Evolutionary conservation across 2,113 vertebrate genomes (phyloP).

Genomic region (Aphyosemion australe): DNA sequence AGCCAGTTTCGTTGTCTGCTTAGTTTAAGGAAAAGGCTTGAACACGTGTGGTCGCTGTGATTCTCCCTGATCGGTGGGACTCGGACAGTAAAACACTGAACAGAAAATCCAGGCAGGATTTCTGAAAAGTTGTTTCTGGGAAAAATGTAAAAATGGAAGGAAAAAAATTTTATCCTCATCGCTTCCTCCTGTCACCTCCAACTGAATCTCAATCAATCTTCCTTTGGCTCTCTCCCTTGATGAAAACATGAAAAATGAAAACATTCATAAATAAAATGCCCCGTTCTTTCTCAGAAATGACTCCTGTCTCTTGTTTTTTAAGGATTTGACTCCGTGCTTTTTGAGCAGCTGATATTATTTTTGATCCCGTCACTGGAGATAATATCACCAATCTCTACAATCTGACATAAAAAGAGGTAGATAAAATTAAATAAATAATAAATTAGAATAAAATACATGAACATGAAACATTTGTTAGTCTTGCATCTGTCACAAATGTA

Average conservation of each 20-base stretch:
- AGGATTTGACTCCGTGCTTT: too few relatives aligned
- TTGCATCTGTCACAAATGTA: too few relatives aligned
- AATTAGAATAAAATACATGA: too few relatives aligned
- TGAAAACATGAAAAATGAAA: conserved; percentile 93
- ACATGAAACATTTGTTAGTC: too few relatives aligned
- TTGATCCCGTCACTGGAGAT: too few relatives aligned
- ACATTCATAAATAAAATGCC: conserved; percentile 68
- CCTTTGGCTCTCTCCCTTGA: conserved; percentile 90
- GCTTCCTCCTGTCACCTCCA: conserved; percentile 92
- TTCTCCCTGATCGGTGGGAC: conserved; percentile 24
- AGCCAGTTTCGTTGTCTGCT: conserved; percentile 80
- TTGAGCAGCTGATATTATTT: too few relatives aligned
- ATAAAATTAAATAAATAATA: too few relatives aligned
- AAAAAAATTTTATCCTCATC: conserved; percentile 85
- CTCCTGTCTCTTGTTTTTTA: conserved; percentile 14
- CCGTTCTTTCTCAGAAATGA: conserved; percentile 61
- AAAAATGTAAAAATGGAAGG: conserved; percentile 80
- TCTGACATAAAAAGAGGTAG: too few relatives aligned
- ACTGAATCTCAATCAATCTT: conserved; percentile 87
- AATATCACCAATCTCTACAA: too few relatives aligned
- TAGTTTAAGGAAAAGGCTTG: conserved; percentile 71
- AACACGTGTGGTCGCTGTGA: conserved; percentile 32
- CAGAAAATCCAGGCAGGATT: conserved; percentile 31
- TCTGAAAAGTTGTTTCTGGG: conserved; percentile 48
- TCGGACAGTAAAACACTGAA: conserved; percentile 35